Base-by-base conservation (phyloP, 2,113 vertebrate genomes). In the Barbus barbus region DNA sequence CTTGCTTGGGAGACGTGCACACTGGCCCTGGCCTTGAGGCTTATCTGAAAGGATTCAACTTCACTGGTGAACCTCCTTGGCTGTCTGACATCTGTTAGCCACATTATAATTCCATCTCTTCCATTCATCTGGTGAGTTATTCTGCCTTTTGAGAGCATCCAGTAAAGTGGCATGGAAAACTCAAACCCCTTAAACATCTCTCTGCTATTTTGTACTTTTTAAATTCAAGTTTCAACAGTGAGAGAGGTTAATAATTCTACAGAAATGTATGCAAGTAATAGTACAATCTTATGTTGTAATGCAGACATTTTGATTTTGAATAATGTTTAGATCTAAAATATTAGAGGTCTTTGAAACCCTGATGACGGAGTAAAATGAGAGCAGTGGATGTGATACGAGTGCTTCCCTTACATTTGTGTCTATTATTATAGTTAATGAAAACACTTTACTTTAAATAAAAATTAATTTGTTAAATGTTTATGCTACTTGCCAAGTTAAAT, bases 51-150 rank as follows among this genome's bases (percentile, higher is more conserved):
- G 92, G 91, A 71, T 93, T 95, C 87, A 93, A 93, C 86, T 94
- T 96, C 93, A 93, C 92, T 53, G 92, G 94, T 85, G 89, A 95
- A 20, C 91, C 90, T 12, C 90, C 89, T 91, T 95, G 89, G 91
- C 86, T 89, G 87, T 85, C 88, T 63, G 90, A 88, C 87, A 93
- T 89, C 91, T 94, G 91, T 91, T 63, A 65, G 86, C 86, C 18
- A 87, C 65, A 69, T 61, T 81, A 84, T 74, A 86, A 89, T 93
- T 88, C 89, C 90, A 90, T 93, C 91, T 93, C 90, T 92, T 92
- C 91, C 86, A 92, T 91, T 90, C 89, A 31, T 71, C 91, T 18
- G 89, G 94, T 96, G 90, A 94, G 93, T 94, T 9, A 22, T 36
- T 16, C 20, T 33, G 9, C 11, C 36, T 44, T 71, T 44, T 3